Conservation (phyloP, 2,797 vertebrate species). For the Enteromius argenteus region DNA sequence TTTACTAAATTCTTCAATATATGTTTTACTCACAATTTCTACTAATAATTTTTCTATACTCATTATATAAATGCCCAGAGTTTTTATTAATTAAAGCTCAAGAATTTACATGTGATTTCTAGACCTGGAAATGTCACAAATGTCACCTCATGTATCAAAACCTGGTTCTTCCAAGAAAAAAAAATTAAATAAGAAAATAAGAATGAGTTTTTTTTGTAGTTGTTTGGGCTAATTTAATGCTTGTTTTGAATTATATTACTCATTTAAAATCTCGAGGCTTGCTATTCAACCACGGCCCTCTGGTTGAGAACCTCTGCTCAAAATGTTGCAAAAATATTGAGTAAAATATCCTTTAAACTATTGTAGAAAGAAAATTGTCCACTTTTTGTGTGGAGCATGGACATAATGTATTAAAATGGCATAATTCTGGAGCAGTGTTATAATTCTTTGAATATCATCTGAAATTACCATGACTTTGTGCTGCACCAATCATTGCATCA, state of each 20-base stretch:
- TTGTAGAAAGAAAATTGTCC: no score
- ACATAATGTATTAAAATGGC: background rate
- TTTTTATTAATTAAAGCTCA: background rate
- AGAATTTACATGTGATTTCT: background rate
- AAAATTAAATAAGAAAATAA: background rate
- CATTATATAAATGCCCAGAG: no score
- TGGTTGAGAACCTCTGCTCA: background rate
- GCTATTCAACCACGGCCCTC: background rate
- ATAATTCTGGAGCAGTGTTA: background rate
- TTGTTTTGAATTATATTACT: background rate
- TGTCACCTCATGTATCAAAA: background rate
- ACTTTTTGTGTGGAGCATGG: background rate
- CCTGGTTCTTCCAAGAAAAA: background rate
- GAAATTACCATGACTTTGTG: slow-evolving; percentile 2
- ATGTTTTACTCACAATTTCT: background rate
- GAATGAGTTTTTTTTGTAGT: no score
- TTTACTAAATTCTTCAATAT: background rate
- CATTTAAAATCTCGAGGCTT: background rate
- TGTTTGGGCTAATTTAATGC: background rate
- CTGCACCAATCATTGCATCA: slow-evolving; percentile 10
- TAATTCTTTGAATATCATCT: background rate
- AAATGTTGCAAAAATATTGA: background rate
- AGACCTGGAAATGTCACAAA: background rate
- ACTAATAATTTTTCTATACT: no score
- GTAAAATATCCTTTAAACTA: background rate